Evolutionary conservation across 1,140 invertebrate species (phyloP), one percentile per base, ranked within the genome.

Genomic region (Drosophila oshimai): DNA sequence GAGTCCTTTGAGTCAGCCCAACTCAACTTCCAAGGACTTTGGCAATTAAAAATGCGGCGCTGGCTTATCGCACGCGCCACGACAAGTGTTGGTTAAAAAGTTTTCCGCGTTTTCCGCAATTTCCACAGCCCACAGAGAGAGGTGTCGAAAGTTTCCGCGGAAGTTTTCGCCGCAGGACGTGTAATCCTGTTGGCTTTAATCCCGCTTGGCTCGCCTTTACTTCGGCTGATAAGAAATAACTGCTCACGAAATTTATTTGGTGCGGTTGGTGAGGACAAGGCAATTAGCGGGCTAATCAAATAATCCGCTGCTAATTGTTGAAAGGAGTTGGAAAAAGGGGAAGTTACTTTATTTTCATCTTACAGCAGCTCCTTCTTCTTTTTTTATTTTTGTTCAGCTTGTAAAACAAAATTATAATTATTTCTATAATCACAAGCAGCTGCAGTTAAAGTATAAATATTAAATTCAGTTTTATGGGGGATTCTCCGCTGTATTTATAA

Each of bases 61-160:
- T 44, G 49, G 76, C 81, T 87, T 86, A 86, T 86, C 81, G 81
- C 81, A 77, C 81, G 81, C 81, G 76, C 81, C 68, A 71, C 55
- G 54, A 44, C 55, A 50, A 71, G 45, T 71, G 54, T 70, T 72
- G 55, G 47, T 47, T 61, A 47, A 51, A 76, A 80, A 86, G 39
- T 80, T 86, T 87, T 76, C 53, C 60, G n/a, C n/a, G n/a, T n/a
- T n/a, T n/a, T n/a, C n/a, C n/a, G 47, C 20, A 57, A 50, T 50
- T 76, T 81, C 55, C 55, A 51, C 37, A 51, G 33, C 42, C 34
- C 46, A 3, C 44, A 22, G 29, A 37, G 39, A 51, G 75, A 84
- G 75, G 80, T 84, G 80, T 84, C 62, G 80, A 84, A 84, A 86
- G 79, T 84, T 84, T 73, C 18, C 29, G 34, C 36, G 50, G 15